phyloP scores from a whole-genome alignment of 2,888 invertebrate species.

The Alsophila aescularia region DNA sequence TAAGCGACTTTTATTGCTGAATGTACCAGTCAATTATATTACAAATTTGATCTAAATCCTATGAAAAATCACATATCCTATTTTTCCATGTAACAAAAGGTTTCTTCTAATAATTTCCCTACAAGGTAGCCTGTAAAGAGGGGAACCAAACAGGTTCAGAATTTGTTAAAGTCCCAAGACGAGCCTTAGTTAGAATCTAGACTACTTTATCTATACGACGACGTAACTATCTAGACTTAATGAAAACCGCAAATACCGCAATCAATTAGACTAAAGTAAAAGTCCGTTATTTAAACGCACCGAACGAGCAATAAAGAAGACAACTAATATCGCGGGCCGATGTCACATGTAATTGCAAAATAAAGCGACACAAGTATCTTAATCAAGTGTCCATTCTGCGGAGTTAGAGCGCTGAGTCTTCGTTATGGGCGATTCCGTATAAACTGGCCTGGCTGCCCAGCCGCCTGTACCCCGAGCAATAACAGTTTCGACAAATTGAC shows the following conservation, averaged over 20 bases:
- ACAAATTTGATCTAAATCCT: no score
- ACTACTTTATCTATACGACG: no score
- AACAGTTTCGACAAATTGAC: constrained; percentile 81
- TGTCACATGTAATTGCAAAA: constrained; percentile 77
- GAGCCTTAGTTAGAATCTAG: no score
- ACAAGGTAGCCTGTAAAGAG: no score
- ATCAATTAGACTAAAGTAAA: constrained; percentile 11
- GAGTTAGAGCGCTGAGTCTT: constrained; percentile 72
- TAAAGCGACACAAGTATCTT: constrained; percentile 81
- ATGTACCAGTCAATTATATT: no score
- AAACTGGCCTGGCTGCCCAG: constrained; percentile 61
- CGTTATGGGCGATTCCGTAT: constrained; percentile 74
- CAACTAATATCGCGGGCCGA: constrained; percentile 56
- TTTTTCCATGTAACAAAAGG: no score
- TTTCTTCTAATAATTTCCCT: no score
- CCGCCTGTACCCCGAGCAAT: constrained; percentile 63
- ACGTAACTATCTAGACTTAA: no score
- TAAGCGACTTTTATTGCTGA: no score
- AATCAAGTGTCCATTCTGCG: constrained; percentile 79
- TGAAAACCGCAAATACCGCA: background rate
- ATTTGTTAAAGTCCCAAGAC: no score
- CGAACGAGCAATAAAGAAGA: constrained; percentile 73
- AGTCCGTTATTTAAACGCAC: constrained; percentile 14
- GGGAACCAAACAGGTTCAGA: no score
- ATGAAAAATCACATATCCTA: no score